A percentile compares a stretch with the other conserved stretches of the same genome.
Conservation (phyloP, 1,140 invertebrate species). For the Heliconius hewitsoni region DNA sequence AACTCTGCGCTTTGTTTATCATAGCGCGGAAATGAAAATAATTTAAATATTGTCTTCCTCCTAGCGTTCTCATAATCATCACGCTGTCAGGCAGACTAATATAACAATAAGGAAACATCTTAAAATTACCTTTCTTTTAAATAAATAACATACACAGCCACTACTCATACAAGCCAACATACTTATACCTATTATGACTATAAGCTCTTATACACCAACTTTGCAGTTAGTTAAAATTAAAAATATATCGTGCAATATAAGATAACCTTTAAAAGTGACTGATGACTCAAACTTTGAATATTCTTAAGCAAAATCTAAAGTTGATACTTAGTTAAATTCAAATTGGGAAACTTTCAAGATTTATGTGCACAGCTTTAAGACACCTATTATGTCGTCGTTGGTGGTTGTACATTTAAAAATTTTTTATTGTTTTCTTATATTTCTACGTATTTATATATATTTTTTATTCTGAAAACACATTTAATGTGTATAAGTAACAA, state of each 20-base stretch:
- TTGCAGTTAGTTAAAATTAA: neutral
- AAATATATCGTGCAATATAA: neutral
- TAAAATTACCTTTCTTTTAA: too few species aligned
- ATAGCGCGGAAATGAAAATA: too few species aligned
- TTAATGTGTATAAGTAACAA: neutral
- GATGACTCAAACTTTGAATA: constrained; percentile 46
- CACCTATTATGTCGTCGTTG: constrained; percentile 62
- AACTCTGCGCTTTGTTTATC: too few species aligned
- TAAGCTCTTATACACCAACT: too few species aligned
- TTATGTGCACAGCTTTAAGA: constrained; percentile 71
- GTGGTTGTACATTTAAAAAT: constrained; percentile 48
- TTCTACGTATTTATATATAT: neutral
- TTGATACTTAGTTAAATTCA: constrained; percentile 71
- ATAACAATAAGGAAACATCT: too few species aligned
- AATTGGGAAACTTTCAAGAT: constrained; percentile 74
- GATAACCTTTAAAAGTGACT: constrained; percentile 27
- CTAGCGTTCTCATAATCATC: too few species aligned
- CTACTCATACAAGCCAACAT: too few species aligned
- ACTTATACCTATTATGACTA: too few species aligned
- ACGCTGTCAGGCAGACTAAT: too few species aligned
- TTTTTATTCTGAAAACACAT: neutral
- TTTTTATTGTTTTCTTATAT: neutral
- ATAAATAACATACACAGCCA: too few species aligned
- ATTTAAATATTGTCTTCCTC: too few species aligned
- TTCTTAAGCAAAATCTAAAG: constrained; percentile 62